Conservation (phyloP, 1,140 invertebrate species). For the Drosophila suzukii region DNA sequence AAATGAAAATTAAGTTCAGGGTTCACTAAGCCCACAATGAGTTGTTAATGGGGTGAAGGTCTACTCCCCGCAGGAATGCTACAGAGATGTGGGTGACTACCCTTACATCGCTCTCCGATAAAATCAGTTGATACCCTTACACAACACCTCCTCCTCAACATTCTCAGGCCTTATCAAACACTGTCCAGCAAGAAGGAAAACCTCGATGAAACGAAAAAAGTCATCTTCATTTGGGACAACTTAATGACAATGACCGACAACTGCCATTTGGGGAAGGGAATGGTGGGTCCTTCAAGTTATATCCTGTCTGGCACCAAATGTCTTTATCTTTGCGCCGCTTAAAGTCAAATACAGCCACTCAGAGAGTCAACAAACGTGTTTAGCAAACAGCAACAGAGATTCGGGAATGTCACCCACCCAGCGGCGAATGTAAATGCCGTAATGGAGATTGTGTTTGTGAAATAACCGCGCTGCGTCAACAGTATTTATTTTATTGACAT, state of each 20-base stretch:
- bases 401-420: conserved; percentile 21
- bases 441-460: conserved; percentile 80
- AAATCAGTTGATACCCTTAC: conserved; percentile 22
- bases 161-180: conserved; percentile 27
- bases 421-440: conserved; percentile 73
- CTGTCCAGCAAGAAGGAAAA: conserved; percentile 25
- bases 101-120: conserved; percentile 2
- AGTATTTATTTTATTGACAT: conserved; percentile 82
- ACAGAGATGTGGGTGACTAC: conserved; percentile 1
- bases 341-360: conserved; percentile 81
- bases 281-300: not conserved
- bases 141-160: conserved; percentile 19
- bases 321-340: conserved; percentile 80
- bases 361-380: conserved; percentile 66
- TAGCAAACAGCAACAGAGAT: conserved; percentile 47
- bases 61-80: conserved; percentile 10
- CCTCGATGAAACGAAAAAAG: conserved; percentile 49
- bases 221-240: conserved; percentile 71
- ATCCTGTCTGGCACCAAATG: conserved; percentile 73
- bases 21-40: conserved; percentile 49
- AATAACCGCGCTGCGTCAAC: conserved; percentile 82
- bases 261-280: conserved; percentile 28
- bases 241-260: conserved; percentile 81
- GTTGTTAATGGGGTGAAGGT: conserved; percentile 32
- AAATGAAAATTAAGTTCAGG: conserved; percentile 55